Conservation (phyloP, 2,113 vertebrate species). For the Pelodiscus sinensis region DNA sequence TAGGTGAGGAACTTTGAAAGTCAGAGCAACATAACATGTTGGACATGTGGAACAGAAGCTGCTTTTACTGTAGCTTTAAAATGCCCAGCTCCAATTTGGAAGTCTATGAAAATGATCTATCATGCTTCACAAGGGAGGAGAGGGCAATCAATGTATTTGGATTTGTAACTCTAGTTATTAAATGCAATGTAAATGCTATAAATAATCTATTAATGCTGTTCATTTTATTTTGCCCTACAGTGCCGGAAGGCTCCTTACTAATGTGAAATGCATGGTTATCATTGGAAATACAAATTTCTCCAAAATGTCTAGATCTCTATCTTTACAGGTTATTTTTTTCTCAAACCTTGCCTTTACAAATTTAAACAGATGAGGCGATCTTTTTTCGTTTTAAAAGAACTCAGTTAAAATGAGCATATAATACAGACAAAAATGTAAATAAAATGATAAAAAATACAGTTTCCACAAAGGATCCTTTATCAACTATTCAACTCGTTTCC, state of each 20-base stretch:
- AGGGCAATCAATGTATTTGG: neutral
- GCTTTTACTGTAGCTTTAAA: neutral
- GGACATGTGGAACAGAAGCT: neutral
- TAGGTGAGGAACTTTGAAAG: neutral
- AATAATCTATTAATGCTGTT: neutral
- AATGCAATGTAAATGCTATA: neutral
- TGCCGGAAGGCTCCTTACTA: neutral
- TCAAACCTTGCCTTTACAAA: neutral
- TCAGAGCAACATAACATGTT: neutral
- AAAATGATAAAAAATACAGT: neutral
- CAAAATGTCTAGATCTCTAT: neutral
- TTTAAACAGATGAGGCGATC: neutral
- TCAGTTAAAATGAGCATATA: neutral
- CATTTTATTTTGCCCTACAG: neutral
- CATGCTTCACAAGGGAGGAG: neutral
- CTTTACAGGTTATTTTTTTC: neutral
- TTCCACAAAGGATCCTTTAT: neutral
- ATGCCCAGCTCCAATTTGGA: neutral
- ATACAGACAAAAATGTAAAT: neutral
- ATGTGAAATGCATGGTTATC: neutral
- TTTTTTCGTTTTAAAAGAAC: neutral
- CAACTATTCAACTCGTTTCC: slow-evolving; percentile 12
- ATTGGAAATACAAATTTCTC: neutral
- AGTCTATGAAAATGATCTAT: neutral
- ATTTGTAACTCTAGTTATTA: neutral